Evolutionary conservation across 2,113 vertebrate species (phyloP).

Genomic region (Nipponia nippon): DNA sequence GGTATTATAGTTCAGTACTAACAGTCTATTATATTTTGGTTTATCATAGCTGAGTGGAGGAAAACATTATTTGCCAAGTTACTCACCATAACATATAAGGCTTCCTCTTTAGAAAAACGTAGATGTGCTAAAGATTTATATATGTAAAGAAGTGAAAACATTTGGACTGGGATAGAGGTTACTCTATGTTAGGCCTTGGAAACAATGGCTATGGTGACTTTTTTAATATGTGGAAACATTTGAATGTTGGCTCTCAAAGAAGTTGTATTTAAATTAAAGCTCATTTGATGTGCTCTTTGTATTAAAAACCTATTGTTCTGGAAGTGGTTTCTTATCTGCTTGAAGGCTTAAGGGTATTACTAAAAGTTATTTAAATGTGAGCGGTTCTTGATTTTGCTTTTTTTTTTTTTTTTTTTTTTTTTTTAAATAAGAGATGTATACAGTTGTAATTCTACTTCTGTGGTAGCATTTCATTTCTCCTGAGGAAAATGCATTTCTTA

Average conservation of each 20-base stretch:
- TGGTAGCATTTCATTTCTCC: slow-evolving; percentile 70
- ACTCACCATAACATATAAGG: slow-evolving; percentile 24
- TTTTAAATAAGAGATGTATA: slow-evolving; percentile 61
- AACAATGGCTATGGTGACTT: slow-evolving; percentile 44
- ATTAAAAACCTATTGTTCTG: slow-evolving; percentile 63
- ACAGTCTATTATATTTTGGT: slow-evolving; percentile 16
- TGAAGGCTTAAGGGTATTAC: slow-evolving; percentile 65
- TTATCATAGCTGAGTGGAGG: slow-evolving; percentile 2
- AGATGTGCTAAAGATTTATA: not conserved
- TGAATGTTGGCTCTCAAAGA: slow-evolving; percentile 60
- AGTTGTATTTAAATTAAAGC: slow-evolving; percentile 69
- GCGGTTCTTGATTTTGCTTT: not conserved
- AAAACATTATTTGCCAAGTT: slow-evolving; percentile 32
- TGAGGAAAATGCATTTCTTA: slow-evolving; percentile 76
- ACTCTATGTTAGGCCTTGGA: slow-evolving; percentile 21
- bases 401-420: not conserved
- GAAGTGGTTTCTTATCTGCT: slow-evolving; percentile 70
- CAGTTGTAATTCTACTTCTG: slow-evolving; percentile 67
- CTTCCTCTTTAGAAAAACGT: slow-evolving; percentile 6
- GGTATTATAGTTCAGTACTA: not conserved
- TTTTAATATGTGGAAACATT: slow-evolving; percentile 68
- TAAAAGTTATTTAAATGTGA: slow-evolving; percentile 68
- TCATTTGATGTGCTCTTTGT: slow-evolving; percentile 65
- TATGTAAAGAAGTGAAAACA: slow-evolving; percentile 30
- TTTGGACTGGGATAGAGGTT: not conserved